These are phyloP conservation scores for Tiphia femorata DNA, from an alignment of 2,888 invertebrate genomes.

Conservation along the genomic window DNA sequence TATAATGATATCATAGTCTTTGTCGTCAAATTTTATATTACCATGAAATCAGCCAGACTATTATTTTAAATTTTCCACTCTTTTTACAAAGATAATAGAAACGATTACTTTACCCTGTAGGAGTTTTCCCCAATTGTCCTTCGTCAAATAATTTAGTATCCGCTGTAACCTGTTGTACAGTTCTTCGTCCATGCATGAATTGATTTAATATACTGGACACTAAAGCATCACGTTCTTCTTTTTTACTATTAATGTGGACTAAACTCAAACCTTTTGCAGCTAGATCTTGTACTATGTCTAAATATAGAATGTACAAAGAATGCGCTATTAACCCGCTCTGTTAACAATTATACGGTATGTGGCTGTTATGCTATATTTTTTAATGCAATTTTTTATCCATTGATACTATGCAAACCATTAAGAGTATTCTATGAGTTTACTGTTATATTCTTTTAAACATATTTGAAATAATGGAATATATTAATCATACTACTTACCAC, in stretches of 20 bases:
- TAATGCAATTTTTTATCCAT: too few species aligned
- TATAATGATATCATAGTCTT: constrained; percentile 65
- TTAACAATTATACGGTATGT: constrained; percentile 12
- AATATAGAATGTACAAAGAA: not conserved
- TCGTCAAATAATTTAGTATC: constrained; percentile 92
- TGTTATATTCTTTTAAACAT: not conserved
- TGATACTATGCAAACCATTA: too few species aligned
- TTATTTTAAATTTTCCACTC: too few species aligned
- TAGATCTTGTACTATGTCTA: constrained; percentile 94
- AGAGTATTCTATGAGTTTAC: too few species aligned
- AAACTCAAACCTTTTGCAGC: constrained; percentile 92
- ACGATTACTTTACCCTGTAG: constrained; percentile 78
- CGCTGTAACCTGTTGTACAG: constrained; percentile 80
- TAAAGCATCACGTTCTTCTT: constrained; percentile 78
- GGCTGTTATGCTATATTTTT: not conserved
- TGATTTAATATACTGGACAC: constrained; percentile 86
- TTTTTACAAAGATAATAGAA: constrained; percentile 5
- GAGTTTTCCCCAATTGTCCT: constrained; percentile 87
- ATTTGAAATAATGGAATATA: constrained; percentile 13
- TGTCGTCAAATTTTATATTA: not conserved
- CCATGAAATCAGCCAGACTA: too few species aligned
- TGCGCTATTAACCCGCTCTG: too few species aligned
- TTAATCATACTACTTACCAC: constrained; percentile 73
- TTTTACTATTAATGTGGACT: constrained; percentile 86
- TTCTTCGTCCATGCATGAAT: constrained; percentile 82